A percentile compares a stretch with the other conserved stretches of the same genome.
phyloP scores from a whole-genome alignment of 2,797 vertebrate species.

The Neosilurus mollespiculum region DNA sequence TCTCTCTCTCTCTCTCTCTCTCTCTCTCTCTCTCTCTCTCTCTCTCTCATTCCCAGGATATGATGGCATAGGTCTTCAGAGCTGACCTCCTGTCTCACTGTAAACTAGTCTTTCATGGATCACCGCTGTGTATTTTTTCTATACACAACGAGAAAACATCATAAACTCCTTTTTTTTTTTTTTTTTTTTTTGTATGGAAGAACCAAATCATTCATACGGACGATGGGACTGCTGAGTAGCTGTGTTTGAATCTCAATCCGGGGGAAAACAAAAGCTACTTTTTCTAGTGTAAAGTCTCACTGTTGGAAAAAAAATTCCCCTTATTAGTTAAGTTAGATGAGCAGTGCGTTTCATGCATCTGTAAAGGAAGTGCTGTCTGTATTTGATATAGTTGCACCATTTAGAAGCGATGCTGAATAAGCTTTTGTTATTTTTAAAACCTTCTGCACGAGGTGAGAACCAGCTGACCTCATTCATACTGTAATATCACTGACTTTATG shows the following conservation, averaged over 20 bases:
- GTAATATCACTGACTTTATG: slow-evolving; percentile 52
- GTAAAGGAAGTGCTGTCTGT: not conserved
- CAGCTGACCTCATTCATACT: slow-evolving; percentile 33
- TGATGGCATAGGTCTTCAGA: slow-evolving; percentile 87
- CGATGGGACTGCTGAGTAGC: slow-evolving; percentile 51
- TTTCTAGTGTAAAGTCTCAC: not conserved
- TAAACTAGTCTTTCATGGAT: slow-evolving; percentile 73
- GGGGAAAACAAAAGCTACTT: slow-evolving; percentile 2
- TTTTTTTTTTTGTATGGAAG: not conserved
- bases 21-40: slow-evolving; percentile 50
- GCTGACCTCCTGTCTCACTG: slow-evolving; percentile 85
- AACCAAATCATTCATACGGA: slow-evolving; percentile 52
- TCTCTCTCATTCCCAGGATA: slow-evolving; percentile 88
- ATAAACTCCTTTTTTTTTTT: slow-evolving; percentile 4
- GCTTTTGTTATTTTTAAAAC: not conserved
- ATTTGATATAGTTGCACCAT: not conserved
- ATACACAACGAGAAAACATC: slow-evolving; percentile 52
- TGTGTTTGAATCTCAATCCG: slow-evolving; percentile 69
- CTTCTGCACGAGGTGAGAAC: not conserved
- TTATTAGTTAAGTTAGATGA: not conserved
- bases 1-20: slow-evolving; percentile 59
- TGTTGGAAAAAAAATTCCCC: slow-evolving; percentile 8
- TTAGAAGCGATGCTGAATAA: slow-evolving; percentile 8
- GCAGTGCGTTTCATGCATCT: slow-evolving; percentile 10
- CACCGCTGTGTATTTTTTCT: slow-evolving; percentile 67